phyloP scores from a whole-genome alignment of 2,113 vertebrate species.

The Toxotes jaculatrix region DNA sequence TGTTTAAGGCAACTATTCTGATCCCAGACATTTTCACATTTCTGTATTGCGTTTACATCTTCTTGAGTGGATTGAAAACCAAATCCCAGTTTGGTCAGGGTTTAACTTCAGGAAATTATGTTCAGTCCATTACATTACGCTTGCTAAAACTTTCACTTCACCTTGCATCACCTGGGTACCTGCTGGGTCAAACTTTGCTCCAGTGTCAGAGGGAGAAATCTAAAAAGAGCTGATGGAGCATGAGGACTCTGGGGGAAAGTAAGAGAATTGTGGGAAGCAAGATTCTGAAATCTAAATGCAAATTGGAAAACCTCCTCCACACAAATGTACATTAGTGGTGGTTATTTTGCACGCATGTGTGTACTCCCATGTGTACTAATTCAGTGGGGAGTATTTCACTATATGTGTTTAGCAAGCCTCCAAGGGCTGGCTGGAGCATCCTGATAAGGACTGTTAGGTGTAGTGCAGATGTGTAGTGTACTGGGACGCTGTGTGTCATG shows the following conservation, averaged over 20 bases:
- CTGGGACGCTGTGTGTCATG: slow-evolving; percentile 40
- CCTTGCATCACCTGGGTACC: slow-evolving; percentile 16
- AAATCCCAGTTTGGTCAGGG: slow-evolving; percentile 7
- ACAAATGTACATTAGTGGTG: slow-evolving; percentile 44
- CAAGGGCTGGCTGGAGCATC: slow-evolving; percentile 70
- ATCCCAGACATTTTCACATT: neutral
- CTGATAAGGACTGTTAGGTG: slow-evolving; percentile 70
- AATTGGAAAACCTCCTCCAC: slow-evolving; percentile 64
- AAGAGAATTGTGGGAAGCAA: slow-evolving; percentile 7
- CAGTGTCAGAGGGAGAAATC: slow-evolving; percentile 11
- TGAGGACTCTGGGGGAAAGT: slow-evolving; percentile 12
- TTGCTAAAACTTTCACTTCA: slow-evolving; percentile 27
- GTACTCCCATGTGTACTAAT: slow-evolving; percentile 40
- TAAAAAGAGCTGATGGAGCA: slow-evolving; percentile 43
- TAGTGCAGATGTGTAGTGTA: slow-evolving; percentile 45
- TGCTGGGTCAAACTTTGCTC: slow-evolving; percentile 43
- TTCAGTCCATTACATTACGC: slow-evolving; percentile 23
- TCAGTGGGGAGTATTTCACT: slow-evolving; percentile 32
- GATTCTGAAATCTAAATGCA: slow-evolving; percentile 72
- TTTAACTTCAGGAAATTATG: slow-evolving; percentile 6
- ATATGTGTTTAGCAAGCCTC: slow-evolving; percentile 61
- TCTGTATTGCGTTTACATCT: neutral
- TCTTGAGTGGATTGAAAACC: neutral
- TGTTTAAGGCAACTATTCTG: neutral
- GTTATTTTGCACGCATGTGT: slow-evolving; percentile 45